Evolutionary conservation across 2,888 invertebrate species (phyloP).

Genomic region (Drosophila barbarae): DNA sequence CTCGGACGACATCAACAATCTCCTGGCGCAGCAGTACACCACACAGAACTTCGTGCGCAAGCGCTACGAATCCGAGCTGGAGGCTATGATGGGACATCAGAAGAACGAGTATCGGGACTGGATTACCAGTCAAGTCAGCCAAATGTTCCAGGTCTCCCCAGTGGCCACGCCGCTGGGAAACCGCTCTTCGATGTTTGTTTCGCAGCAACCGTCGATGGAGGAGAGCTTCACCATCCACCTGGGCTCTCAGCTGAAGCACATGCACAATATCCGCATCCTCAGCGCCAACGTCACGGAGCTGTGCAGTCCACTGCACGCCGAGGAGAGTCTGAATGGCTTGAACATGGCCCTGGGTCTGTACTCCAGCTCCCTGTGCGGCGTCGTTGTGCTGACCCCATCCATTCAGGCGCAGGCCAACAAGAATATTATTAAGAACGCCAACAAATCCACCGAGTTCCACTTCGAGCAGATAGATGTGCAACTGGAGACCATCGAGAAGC

Average conservation of each 20-base stretch:
- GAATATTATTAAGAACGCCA: conserved; percentile 79
- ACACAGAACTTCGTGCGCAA: conserved; percentile 91
- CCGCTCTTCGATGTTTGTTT: conserved; percentile 79
- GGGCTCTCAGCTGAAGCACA: conserved; percentile 98
- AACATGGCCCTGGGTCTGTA: conserved; percentile 97
- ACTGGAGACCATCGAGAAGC: conserved; percentile 85
- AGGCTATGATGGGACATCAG: conserved; percentile 91
- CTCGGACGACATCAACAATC: conserved; percentile 87
- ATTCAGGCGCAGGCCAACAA: conserved; percentile 78
- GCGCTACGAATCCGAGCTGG: conserved; percentile 91
- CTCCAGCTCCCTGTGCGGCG: conserved; percentile 92
- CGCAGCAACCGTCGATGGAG: conserved; percentile 83
- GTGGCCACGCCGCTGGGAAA: conserved; percentile 78
- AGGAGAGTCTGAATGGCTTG: conserved; percentile 81
- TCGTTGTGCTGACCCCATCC: conserved; percentile 87
- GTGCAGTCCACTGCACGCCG: conserved; percentile 82
- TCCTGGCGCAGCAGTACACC: conserved; percentile 90
- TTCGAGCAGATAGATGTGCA: conserved; percentile 89
- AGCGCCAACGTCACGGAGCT: conserved; percentile 92
- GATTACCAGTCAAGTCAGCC: conserved; percentile 83
- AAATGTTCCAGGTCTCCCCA: conserved; percentile 76
- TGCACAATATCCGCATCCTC: conserved; percentile 96
- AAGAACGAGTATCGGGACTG: conserved; percentile 92
- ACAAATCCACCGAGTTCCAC: conserved; percentile 94
- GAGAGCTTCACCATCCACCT: conserved; percentile 99